Conservation (phyloP, 2,113 vertebrate genomes). For the Myiozetetes cayanensis region DNA sequence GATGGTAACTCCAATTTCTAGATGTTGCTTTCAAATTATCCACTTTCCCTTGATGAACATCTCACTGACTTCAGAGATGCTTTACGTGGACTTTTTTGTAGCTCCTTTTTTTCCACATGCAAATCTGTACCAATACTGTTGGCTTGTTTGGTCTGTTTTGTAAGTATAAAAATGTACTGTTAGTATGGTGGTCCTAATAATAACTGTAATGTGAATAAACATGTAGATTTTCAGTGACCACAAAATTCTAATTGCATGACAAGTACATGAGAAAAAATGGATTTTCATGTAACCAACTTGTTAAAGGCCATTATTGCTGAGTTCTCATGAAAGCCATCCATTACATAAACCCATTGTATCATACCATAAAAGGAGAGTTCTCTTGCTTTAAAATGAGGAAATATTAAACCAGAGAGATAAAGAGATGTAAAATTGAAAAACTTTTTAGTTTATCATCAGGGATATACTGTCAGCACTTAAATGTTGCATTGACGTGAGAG, state of each 20-base stretch:
- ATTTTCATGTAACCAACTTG: background rate
- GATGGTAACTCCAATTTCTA: background rate
- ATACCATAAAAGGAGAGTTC: constrained; percentile 6
- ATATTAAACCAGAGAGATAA: background rate
- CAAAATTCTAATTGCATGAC: constrained; percentile 3
- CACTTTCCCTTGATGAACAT: background rate
- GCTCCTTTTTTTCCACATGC: background rate
- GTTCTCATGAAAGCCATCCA: background rate
- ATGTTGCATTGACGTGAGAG: accelerated
- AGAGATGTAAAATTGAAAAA: background rate
- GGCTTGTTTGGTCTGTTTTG: background rate
- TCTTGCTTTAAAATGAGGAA: background rate
- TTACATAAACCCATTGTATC: background rate
- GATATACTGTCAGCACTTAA: accelerated
- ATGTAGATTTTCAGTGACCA: background rate
- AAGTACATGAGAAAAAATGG: background rate
- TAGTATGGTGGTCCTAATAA: background rate
- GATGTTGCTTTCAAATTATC: background rate
- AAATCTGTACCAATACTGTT: background rate
- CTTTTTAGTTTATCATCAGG: background rate
- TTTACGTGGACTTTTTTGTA: background rate
- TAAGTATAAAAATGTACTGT: background rate
- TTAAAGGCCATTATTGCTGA: background rate
- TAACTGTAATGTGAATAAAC: background rate
- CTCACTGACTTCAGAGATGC: background rate